Evolutionary conservation across 2,113 vertebrate genomes (phyloP).

Genomic region (Ceyx margarethae): DNA sequence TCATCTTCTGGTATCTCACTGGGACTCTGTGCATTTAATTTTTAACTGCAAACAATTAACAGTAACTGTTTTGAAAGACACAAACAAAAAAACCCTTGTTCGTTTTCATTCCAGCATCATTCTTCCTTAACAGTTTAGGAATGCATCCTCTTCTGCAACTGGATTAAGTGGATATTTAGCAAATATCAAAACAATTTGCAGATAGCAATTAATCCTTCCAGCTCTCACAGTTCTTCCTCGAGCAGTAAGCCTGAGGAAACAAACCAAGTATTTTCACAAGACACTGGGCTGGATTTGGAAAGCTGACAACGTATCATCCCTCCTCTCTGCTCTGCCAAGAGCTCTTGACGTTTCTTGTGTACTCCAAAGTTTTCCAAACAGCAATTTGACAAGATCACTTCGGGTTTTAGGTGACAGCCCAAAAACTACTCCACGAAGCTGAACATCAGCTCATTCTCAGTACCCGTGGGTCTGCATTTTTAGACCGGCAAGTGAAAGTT

Average conservation of each 20-base stretch:
- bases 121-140: not conserved
- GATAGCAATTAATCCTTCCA: not conserved
- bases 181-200: not conserved
- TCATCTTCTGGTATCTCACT: not conserved
- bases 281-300: not conserved
- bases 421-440: not conserved
- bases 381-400: not conserved
- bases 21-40: not conserved
- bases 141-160: not conserved
- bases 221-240: not conserved
- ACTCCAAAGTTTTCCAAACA: not conserved
- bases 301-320: rapidly evolving
- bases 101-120: not conserved
- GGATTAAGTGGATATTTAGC: not conserved
- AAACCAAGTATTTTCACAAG: not conserved
- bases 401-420: not conserved
- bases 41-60: not conserved
- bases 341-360: not conserved
- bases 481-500: not conserved
- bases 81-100: not conserved
- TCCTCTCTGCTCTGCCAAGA: not conserved
- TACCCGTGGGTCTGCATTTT: not conserved
- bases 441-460: not conserved
- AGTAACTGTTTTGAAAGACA: not conserved
- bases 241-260: not conserved